Evolutionary conservation across 2,797 vertebrate genomes (phyloP).

Genomic region (Muscicapa comitata): DNA sequence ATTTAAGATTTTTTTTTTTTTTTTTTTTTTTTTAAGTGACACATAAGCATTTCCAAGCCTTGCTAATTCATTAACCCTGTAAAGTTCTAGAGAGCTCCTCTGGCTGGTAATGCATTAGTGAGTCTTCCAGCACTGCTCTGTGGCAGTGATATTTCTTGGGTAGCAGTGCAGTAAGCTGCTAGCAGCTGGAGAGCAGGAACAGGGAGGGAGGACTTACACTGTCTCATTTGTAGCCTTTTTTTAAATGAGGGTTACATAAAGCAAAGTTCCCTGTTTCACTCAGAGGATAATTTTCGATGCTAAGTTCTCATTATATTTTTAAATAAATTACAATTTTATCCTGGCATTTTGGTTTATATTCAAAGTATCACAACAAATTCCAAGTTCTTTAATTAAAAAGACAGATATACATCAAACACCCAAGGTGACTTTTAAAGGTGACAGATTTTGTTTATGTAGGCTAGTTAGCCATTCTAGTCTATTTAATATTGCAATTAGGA

Average conservation of each 20-base stretch:
- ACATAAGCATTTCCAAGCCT: background rate
- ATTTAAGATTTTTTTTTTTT: slow-evolving; percentile 35
- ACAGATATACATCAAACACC: background rate
- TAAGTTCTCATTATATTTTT: background rate
- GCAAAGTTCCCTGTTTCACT: background rate
- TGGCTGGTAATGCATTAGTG: slow-evolving; percentile 18
- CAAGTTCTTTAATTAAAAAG: background rate
- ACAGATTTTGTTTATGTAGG: background rate
- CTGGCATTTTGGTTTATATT: background rate
- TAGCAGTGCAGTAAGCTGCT: background rate
- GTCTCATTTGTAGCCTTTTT: background rate
- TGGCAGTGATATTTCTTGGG: slow-evolving; percentile 45
- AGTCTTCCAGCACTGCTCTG: background rate
- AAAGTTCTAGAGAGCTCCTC: background rate
- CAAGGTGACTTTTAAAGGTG: background rate
- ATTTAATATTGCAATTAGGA: background rate
- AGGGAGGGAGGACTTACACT: background rate
- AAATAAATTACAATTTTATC: background rate
- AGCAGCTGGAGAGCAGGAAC: background rate
- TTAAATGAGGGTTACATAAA: background rate
- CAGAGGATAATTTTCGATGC: background rate
- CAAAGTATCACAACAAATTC: background rate
- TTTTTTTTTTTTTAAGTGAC: background rate
- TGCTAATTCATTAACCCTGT: slow-evolving; percentile 60
- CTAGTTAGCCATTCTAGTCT: background rate